A percentile compares a stretch with the other conserved stretches of the same genome.
Evolutionary conservation across 2,797 vertebrate species (phyloP).

Genomic region (Discoglossus pictus): DNA sequence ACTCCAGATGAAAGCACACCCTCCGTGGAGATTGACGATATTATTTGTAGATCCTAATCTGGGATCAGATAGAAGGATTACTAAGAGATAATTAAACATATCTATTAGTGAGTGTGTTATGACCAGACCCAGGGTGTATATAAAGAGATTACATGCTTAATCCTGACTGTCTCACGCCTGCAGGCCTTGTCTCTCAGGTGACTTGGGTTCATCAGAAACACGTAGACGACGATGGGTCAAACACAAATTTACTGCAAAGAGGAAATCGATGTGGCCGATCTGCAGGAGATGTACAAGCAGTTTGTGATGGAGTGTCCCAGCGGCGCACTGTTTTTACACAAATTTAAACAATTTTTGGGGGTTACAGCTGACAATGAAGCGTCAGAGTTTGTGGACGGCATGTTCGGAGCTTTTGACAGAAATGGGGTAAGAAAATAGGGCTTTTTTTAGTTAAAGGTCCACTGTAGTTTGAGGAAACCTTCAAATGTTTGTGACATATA

Average conservation of each 20-base stretch:
- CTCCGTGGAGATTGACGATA: too few species aligned
- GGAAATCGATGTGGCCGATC: slow-evolving; percentile 66
- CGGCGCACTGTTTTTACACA: slow-evolving; percentile 69
- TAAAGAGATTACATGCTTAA: too few species aligned
- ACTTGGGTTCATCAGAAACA: too few species aligned
- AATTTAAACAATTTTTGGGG: slow-evolving; percentile 76
- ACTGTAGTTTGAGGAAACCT: too few species aligned
- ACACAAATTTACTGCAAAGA: slow-evolving; percentile 6
- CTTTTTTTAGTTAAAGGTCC: background rate
- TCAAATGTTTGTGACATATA: too few species aligned
- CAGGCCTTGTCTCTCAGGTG: too few species aligned
- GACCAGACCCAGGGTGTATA: too few species aligned
- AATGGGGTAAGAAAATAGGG: slow-evolving; percentile 73
- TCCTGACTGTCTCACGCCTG: too few species aligned
- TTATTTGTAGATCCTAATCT: background rate
- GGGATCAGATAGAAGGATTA: slow-evolving; percentile 31
- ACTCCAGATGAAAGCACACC: too few species aligned
- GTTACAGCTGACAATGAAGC: slow-evolving; percentile 68
- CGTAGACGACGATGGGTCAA: slow-evolving; percentile 40
- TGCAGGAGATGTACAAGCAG: slow-evolving; percentile 75
- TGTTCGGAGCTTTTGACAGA: slow-evolving; percentile 74
- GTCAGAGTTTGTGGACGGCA: slow-evolving; percentile 68
- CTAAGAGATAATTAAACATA: slow-evolving; percentile 7
- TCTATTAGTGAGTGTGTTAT: too few species aligned
- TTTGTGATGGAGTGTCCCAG: slow-evolving; percentile 74